phyloP scores from a whole-genome alignment of 1,140 invertebrate species.

The Heliothis virescens region DNA sequence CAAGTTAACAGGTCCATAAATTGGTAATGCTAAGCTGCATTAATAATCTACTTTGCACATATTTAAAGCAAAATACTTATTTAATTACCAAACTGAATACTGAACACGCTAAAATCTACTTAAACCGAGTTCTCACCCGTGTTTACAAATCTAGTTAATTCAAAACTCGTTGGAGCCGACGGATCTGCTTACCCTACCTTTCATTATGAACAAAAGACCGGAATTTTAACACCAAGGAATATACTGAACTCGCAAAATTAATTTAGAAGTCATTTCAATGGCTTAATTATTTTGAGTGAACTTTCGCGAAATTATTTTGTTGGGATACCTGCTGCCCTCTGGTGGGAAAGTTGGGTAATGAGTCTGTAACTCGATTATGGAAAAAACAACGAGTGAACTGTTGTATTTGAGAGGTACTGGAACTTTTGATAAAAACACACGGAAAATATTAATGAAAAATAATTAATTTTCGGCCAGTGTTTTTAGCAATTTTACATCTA shows the following conservation, averaged over 20 bases:
- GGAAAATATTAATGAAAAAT: background rate
- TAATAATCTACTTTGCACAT: background rate
- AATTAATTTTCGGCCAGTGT: background rate
- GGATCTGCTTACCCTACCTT: conserved; percentile 22
- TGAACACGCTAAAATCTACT: conserved; percentile 17
- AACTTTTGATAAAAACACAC: background rate
- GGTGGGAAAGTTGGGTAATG: conserved; percentile 22
- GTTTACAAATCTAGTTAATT: conserved; percentile 14
- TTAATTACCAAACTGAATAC: conserved; percentile 6
- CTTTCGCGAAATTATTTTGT: conserved; percentile 47
- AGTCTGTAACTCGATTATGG: conserved; percentile 25
- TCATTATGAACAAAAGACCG: conserved; percentile 26
- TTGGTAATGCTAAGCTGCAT: no score
- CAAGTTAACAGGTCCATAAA: no score
- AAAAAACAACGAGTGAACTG: conserved; percentile 19
- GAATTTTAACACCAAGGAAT: conserved; percentile 55
- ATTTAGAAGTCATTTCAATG: conserved; percentile 68
- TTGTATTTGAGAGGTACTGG: background rate
- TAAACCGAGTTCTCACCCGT: conserved; percentile 18
- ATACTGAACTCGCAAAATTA: conserved; percentile 65
- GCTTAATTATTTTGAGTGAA: conserved; percentile 64
- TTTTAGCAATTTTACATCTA: no score
- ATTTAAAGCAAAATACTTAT: background rate
- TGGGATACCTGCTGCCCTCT: conserved; percentile 40
- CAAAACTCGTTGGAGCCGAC: conserved; percentile 15